phyloP scores from a whole-genome alignment of 2,888 invertebrate species.

The Cephus pygmeus region DNA sequence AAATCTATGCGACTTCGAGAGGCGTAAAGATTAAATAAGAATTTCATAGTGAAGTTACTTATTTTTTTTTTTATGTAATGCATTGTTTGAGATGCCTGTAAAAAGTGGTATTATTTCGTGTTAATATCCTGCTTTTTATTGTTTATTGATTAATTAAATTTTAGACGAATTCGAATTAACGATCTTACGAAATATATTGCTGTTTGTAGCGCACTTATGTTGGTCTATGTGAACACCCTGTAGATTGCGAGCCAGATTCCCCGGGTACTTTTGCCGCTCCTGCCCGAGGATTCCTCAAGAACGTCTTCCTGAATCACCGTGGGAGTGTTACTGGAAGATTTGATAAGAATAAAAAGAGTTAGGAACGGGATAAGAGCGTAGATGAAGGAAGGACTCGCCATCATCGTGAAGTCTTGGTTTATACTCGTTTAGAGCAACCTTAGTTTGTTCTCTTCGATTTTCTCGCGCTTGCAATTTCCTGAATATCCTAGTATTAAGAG shows the following conservation, averaged over 20 bases:
- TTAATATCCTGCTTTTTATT: background rate
- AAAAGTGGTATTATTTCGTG: background rate
- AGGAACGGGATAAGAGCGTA: background rate
- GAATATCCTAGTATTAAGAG: too few relatives aligned
- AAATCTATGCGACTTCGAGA: background rate
- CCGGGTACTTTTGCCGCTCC: background rate
- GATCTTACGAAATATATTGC: background rate
- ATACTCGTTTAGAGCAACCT: background rate
- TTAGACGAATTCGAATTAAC: background rate
- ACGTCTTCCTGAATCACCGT: background rate
- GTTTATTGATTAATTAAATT: background rate
- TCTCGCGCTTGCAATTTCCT: background rate
- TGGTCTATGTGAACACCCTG: background rate
- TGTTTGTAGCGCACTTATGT: background rate
- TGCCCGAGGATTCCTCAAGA: background rate
- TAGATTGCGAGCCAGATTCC: background rate
- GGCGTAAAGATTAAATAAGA: background rate
- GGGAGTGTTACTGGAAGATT: background rate
- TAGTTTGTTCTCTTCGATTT: background rate
- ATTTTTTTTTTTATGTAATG: background rate
- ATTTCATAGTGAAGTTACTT: background rate
- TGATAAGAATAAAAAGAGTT: background rate
- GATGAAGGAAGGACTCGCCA: background rate
- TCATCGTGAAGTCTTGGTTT: background rate
- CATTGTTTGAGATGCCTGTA: background rate